Evolutionary conservation across 2,797 vertebrate species (phyloP).

Genomic region (Erithacus rubecula): DNA sequence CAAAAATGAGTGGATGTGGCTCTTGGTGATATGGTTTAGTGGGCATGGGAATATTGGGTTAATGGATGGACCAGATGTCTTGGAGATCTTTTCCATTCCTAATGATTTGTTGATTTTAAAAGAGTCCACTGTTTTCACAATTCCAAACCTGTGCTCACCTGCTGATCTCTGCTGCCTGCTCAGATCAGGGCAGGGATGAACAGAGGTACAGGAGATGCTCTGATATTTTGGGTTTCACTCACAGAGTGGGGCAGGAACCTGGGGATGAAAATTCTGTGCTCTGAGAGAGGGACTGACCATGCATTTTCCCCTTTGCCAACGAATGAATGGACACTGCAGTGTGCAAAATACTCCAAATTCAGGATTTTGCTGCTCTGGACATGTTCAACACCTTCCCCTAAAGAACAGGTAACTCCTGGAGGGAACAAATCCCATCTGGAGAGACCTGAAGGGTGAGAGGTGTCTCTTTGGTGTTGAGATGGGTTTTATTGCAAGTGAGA

Average conservation of each 20-base stretch:
- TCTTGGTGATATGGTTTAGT: not conserved
- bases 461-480: not conserved
- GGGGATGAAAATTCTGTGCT: not conserved
- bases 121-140: accelerated
- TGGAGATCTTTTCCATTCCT: not conserved
- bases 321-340: accelerated
- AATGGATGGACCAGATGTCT: not conserved
- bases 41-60: no score
- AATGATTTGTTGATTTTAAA: not conserved
- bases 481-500: not conserved
- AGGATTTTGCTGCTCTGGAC: not conserved
- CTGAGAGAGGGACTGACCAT: not conserved
- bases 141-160: not conserved
- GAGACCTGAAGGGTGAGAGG: not conserved
- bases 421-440: not conserved
- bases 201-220: not conserved
- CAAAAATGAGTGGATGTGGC: accelerated
- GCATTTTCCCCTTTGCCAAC: accelerated
- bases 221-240: not conserved
- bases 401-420: not conserved
- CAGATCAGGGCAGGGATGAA: not conserved
- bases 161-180: not conserved
- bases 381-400: not conserved
- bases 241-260: not conserved
- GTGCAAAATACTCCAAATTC: not conserved